A percentile compares a stretch with the other conserved stretches of the same genome.
Conservation (phyloP, 2,113 vertebrate species). For the Vulpes ferrilata region DNA sequence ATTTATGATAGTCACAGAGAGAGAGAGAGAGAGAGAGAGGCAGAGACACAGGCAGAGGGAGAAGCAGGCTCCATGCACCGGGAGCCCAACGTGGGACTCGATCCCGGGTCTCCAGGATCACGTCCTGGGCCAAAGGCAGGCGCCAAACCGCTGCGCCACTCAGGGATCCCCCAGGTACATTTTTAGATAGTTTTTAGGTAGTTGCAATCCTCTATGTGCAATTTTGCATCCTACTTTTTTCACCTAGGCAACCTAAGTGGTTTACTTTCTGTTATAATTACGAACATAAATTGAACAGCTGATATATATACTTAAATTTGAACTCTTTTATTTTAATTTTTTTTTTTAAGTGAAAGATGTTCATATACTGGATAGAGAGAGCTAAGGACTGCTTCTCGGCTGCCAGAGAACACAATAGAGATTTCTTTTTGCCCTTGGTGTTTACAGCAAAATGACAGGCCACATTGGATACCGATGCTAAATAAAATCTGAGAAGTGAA, state of each 20-base stretch:
- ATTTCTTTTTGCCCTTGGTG: not conserved
- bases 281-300: slow-evolving; percentile 20
- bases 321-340: slow-evolving; percentile 1
- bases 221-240: not conserved
- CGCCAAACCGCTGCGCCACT: too few species aligned
- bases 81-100: too few species aligned
- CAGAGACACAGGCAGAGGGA: too few species aligned
- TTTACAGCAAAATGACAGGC: not conserved
- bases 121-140: too few species aligned
- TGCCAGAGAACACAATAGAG: not conserved
- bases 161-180: not conserved
- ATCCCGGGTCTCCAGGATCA: too few species aligned
- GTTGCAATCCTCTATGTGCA: not conserved
- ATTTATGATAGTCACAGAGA: too few species aligned
- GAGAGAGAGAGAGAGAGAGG: too few species aligned
- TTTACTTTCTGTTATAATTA: not conserved
- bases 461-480: not conserved
- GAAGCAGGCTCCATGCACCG: too few species aligned
- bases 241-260: not conserved
- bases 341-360: not conserved
- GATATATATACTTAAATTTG: not conserved
- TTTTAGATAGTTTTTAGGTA: slow-evolving; percentile 6
- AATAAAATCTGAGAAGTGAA: not conserved
- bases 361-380: not conserved
- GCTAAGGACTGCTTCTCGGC: not conserved